Evolutionary conservation across 1,140 invertebrate species (phyloP).

Genomic region (Trichonephila clavata): DNA sequence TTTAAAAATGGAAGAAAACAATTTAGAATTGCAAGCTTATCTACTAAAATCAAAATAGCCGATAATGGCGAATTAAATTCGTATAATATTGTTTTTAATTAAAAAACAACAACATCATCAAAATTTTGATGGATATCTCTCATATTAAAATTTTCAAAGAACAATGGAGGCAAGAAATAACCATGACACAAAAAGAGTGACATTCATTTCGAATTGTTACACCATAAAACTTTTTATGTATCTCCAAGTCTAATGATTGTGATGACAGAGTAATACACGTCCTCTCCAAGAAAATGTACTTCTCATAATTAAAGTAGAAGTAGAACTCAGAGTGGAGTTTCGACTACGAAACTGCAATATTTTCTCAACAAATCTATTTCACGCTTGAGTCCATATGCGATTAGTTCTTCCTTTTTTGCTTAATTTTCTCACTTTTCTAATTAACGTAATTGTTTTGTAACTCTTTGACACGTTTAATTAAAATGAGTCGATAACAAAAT

Average conservation of each 20-base stretch:
- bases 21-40: too few relatives aligned
- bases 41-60: too few relatives aligned
- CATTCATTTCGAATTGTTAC: background rate
- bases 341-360: background rate
- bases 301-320: conserved; percentile 20
- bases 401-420: background rate
- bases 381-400: conserved; percentile 1
- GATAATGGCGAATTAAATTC: too few relatives aligned
- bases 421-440: conserved; percentile 19
- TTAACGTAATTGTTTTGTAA: conserved; percentile 32
- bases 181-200: background rate
- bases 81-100: too few relatives aligned
- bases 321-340: background rate
- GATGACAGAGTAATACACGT: conserved; percentile 10
- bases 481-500: background rate
- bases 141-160: background rate
- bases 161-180: background rate
- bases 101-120: too few relatives aligned
- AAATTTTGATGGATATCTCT: background rate
- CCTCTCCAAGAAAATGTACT: conserved; percentile 5
- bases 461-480: conserved; percentile 5
- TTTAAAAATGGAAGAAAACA: too few relatives aligned
- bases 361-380: background rate
- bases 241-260: background rate
- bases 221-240: conserved; percentile 5